Percentiles rank a stretch among this genome's conserved stretches.
These are phyloP conservation scores for Sebastes alutus DNA, from an alignment of 2,797 vertebrate species.

Conservation along the genomic window DNA sequence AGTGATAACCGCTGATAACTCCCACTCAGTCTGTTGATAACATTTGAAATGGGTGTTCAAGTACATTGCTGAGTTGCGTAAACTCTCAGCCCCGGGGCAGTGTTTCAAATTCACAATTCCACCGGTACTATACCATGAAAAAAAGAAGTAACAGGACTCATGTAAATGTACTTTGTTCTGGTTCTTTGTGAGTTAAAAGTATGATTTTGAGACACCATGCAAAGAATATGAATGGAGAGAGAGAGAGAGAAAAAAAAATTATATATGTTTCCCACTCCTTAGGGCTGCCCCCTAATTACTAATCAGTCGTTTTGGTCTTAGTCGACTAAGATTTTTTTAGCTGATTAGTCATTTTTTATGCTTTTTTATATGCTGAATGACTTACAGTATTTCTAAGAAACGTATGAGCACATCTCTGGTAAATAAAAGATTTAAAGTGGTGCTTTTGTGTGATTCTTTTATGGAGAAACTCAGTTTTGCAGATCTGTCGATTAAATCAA, in stretches of 20 bases:
- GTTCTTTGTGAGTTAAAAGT: neutral
- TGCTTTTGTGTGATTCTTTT: no score
- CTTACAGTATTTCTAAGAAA: no score
- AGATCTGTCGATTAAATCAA: no score
- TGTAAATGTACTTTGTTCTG: neutral
- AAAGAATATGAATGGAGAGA: neutral
- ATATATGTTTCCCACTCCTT: neutral
- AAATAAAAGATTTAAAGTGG: no score
- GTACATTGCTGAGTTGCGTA: neutral
- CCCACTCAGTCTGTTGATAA: no score
- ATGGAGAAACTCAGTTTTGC: no score
- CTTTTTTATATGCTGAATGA: no score
- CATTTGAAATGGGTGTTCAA: no score
- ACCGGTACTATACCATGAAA: slow-evolving; percentile 5
- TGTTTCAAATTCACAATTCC: slow-evolving; percentile 10
- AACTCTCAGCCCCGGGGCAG: neutral
- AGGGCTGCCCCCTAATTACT: no score
- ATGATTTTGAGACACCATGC: neutral
- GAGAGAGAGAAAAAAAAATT: neutral
- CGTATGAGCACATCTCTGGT: rapidly evolving
- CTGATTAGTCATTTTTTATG: no score
- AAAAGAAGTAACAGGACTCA: neutral
- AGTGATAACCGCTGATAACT: no score
- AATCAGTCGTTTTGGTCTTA: no score
- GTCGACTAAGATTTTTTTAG: rapidly evolving